phyloP scores from a whole-genome alignment of 2,888 invertebrate species.

The Apamea crenata region DNA sequence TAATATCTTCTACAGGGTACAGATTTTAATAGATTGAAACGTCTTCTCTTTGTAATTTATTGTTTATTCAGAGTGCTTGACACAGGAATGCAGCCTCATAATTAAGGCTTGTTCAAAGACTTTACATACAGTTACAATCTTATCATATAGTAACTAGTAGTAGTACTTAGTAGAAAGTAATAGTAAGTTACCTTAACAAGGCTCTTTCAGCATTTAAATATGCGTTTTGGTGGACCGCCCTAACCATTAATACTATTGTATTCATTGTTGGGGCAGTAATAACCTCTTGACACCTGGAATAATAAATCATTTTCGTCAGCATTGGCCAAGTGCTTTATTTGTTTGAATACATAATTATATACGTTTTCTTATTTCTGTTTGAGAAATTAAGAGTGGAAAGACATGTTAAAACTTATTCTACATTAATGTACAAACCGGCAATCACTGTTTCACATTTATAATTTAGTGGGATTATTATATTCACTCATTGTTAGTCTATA shows the following conservation, averaged over 20 bases:
- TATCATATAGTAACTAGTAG: too few species aligned
- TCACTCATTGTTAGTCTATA: background rate
- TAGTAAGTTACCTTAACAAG: background rate
- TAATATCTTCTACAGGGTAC: background rate
- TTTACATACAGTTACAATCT: background rate
- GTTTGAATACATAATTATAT: background rate
- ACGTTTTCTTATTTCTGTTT: background rate
- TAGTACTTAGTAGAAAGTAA: too few species aligned
- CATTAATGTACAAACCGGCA: background rate
- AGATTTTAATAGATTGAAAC: too few species aligned
- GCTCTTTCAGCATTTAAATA: background rate
- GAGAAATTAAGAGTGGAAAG: background rate
- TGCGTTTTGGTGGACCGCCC: background rate
- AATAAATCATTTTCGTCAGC: background rate
- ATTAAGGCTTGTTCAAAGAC: background rate
- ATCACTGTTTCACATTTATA: background rate
- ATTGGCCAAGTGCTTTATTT: background rate
- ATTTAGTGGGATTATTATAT: background rate
- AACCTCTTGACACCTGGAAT: background rate
- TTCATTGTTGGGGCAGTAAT: background rate
- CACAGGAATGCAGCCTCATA: background rate
- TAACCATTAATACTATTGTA: too few species aligned
- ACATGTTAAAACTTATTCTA: background rate
- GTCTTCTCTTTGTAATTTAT: too few species aligned
- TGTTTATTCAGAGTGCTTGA: background rate